These are phyloP conservation scores for Betta splendens DNA, from an alignment of 2,797 vertebrate species.

Conservation along the genomic window DNA sequence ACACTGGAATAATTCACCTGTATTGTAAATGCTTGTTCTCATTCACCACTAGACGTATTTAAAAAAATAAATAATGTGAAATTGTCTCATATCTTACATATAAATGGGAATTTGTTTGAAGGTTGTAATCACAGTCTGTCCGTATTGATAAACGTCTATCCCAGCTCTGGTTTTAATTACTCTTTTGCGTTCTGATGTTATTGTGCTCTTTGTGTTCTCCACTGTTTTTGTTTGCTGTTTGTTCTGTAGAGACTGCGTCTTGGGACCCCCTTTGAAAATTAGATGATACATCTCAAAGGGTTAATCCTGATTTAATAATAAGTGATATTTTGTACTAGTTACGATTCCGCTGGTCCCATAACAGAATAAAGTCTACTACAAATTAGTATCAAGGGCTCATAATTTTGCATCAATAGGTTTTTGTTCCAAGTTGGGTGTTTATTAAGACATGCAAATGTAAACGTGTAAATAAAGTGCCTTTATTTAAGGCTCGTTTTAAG, in stretches of 20 bases:
- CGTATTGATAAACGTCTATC: neutral
- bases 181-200: neutral
- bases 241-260: neutral
- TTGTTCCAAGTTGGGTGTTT: slow-evolving; percentile 2
- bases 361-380: neutral
- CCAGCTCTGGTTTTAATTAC: neutral
- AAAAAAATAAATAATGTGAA: too few relatives aligned
- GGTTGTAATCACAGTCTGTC: neutral
- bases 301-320: neutral
- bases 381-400: slow-evolving; percentile 3
- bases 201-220: neutral
- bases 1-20: neutral
- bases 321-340: slow-evolving; percentile 9
- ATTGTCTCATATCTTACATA: neutral
- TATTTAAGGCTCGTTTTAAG: neutral
- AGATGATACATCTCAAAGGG: slow-evolving; percentile 1
- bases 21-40: neutral
- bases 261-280: neutral
- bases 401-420: neutral
- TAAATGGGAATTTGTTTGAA: neutral
- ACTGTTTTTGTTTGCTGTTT: neutral
- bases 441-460: neutral
- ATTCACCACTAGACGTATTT: neutral
- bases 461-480: neutral
- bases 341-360: slow-evolving; percentile 13